Base-by-base conservation (phyloP, 2,113 vertebrate genomes). In the Cavia aperea region DNA sequence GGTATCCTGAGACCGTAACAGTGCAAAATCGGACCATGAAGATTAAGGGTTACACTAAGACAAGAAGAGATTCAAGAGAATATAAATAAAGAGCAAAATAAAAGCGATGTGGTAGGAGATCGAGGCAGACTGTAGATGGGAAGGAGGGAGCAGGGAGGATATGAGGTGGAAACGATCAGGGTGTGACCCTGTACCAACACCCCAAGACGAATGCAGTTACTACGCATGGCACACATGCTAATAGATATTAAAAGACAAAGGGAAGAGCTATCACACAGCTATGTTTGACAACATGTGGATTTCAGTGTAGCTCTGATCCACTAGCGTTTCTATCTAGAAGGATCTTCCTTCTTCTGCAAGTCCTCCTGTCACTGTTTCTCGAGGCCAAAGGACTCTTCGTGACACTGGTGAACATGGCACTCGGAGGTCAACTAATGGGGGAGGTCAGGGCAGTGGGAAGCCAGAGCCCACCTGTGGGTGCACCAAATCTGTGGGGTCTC, bases 321-420 rank as follows among this genome's bases (percentile, higher is more conserved):
- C 26, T 16, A 4, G 4, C 0, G 33, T 29, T 31, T 9, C 49
- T 19, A 72, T 9, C 36, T 4, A 1, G 0, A 1, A 31, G 65
- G 29, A 56, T 56, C 56, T 56, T 18, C 56, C 56, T 68, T 24
- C 29, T 36, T 18, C 6, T 5, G n/a, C 18, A 4, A 66, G 77
- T 58, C 65, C 75, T 65, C n/a, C 1, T 0, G 8, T 0, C 0
- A 70, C 1, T 2, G 1, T 21, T 36, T 21, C n/a, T 13, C n/a
- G 16, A 13, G 56, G 36, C 36, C 56, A 2, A 7, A 29, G 39
- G 60, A 29, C 1, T 79, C 18, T 13, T 21, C 3, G 49, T 54
- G 21, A 23, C 2, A 13, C 1, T 13, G 14, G 49, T 5, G 19
- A 54, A n/a, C 26, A n/a, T 0, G 2, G 5, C 5, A 5, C 1